These are phyloP conservation scores for Cyprichromis sp. DNA, from an alignment of 2,113 vertebrate genomes.

Conservation along the genomic window DNA sequence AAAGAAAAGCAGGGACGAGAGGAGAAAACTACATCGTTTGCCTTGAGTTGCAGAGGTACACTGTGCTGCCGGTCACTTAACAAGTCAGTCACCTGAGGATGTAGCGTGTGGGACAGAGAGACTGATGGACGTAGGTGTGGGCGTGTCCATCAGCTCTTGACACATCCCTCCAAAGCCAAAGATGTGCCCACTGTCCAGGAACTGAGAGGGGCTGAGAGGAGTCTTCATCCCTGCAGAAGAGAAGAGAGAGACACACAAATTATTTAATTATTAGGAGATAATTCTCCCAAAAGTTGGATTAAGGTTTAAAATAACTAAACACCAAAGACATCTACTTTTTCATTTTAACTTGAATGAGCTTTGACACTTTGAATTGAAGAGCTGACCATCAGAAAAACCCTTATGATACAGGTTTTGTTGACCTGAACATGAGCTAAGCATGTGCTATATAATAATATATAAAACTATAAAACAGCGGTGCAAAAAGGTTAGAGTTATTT, in stretches of 20 bases:
- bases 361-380: background rate
- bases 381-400: background rate
- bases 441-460: background rate
- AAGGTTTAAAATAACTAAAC: background rate
- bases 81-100: slow-evolving; percentile 69
- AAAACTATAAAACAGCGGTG: background rate
- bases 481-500: background rate
- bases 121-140: background rate
- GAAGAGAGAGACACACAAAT: background rate
- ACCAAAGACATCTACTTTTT: background rate
- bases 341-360: background rate
- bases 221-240: slow-evolving; percentile 76
- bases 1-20: background rate
- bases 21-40: background rate
- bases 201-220: slow-evolving; percentile 74
- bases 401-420: background rate
- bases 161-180: slow-evolving; percentile 68
- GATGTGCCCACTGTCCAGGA: slow-evolving; percentile 79
- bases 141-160: slow-evolving; percentile 74
- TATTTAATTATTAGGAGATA: background rate
- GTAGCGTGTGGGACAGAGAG: slow-evolving; percentile 64
- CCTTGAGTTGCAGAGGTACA: background rate
- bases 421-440: background rate
- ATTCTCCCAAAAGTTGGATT: background rate
- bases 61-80: background rate